Conservation (phyloP, 2,888 invertebrate species). For the Ctenicera cuprea region DNA sequence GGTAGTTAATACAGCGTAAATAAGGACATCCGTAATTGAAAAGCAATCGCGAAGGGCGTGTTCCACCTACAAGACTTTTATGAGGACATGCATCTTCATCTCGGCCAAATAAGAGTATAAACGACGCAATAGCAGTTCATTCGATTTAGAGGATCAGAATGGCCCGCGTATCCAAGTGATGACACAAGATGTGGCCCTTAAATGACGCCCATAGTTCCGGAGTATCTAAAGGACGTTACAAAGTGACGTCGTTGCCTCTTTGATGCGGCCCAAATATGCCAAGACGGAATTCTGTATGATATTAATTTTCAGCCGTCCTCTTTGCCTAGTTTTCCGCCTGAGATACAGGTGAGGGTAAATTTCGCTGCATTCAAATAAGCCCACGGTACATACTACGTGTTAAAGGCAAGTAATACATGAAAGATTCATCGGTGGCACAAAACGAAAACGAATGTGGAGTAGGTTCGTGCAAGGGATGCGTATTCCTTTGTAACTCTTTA, state of each 20-base stretch:
- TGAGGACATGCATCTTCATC: constrained; percentile 28
- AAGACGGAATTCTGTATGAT: constrained; percentile 28
- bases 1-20: constrained; percentile 1
- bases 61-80: constrained; percentile 14
- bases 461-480: not conserved
- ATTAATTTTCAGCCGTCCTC: constrained; percentile 38
- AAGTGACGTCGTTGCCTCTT: constrained; percentile 36
- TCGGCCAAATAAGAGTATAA: constrained; percentile 29
- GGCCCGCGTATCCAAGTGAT: constrained; percentile 28
- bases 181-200: constrained; percentile 32
- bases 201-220: constrained; percentile 26
- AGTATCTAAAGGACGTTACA: constrained; percentile 31
- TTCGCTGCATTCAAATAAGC: constrained; percentile 29
- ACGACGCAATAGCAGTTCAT: constrained; percentile 29
- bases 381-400: constrained; percentile 16
- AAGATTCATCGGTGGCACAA: constrained; percentile 12
- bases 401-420: constrained; percentile 9
- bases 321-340: constrained; percentile 33
- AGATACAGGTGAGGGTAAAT: constrained; percentile 26
- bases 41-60: constrained; percentile 9
- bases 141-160: constrained; percentile 30
- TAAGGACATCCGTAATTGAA: constrained; percentile 8
- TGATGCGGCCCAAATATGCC: constrained; percentile 41
- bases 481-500: not conserved
- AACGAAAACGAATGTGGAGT: not conserved